Conservation (phyloP, 2,113 vertebrate genomes). For the Hippopotamus amphibius region DNA sequence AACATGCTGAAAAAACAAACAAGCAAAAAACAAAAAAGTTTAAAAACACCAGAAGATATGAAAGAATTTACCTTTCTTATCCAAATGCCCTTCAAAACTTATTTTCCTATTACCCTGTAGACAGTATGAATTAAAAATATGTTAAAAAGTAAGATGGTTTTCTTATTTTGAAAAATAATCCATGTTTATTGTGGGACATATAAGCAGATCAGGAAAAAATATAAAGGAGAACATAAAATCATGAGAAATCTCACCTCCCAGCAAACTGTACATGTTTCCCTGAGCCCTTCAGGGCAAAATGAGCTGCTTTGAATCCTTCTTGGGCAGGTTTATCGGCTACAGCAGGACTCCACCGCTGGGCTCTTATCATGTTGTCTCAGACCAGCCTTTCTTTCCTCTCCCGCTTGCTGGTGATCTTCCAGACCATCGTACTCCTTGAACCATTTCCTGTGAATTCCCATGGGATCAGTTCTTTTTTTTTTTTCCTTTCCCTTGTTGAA, state of each 20-base stretch:
- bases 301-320: fast-evolving
- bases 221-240: neutral
- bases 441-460: neutral
- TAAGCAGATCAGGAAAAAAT: neutral
- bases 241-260: neutral
- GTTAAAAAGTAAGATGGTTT: neutral
- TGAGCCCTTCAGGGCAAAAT: fast-evolving
- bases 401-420: fast-evolving
- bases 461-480: fast-evolving
- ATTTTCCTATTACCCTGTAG: neutral
- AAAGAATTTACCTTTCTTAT: neutral
- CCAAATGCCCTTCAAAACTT: neutral
- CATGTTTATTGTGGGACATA: neutral
- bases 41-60: neutral
- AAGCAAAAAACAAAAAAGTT: no score
- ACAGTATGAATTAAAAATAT: neutral
- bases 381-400: neutral
- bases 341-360: fast-evolving
- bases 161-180: neutral
- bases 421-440: fast-evolving
- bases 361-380: neutral
- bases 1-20: fast-evolving
- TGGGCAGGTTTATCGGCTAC: fast-evolving
- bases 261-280: fast-evolving
- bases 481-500: neutral